Percentiles rank a stretch among this genome's conserved stretches.
These are phyloP conservation scores for Ellobius talpinus DNA, from an alignment of 2,113 vertebrate genomes.

Conservation along the genomic window DNA sequence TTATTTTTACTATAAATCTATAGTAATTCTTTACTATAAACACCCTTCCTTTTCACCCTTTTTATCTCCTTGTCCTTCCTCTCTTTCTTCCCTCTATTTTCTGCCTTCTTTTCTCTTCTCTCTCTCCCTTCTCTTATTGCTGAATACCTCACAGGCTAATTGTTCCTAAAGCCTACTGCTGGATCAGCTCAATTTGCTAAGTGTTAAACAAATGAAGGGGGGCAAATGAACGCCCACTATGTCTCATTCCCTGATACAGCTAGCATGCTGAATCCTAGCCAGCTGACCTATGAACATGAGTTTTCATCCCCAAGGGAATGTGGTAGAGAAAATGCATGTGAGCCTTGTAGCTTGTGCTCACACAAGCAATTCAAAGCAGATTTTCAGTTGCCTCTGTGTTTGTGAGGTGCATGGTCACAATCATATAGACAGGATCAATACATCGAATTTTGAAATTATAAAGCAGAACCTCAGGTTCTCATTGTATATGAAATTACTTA, in stretches of 20 bases:
- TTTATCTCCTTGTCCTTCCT: background rate
- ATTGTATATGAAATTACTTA: background rate
- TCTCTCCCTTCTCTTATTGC: background rate
- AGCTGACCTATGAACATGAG: constrained; percentile 36
- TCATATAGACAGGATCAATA: background rate
- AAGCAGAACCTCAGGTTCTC: background rate
- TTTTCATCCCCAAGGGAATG: constrained; percentile 46
- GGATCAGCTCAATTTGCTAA: constrained; percentile 37
- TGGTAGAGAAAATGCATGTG: constrained; percentile 33
- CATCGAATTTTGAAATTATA: constrained; percentile 1
- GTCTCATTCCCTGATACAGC: background rate
- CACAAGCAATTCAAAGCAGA: constrained; percentile 40
- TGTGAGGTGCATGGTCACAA: background rate
- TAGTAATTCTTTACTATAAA: background rate
- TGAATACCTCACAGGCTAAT: background rate
- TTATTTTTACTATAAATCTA: background rate
- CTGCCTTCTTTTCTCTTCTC: background rate
- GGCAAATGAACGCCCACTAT: constrained; percentile 22
- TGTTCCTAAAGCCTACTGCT: background rate
- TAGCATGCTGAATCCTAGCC: background rate
- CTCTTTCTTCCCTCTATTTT: background rate
- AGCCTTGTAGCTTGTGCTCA: background rate
- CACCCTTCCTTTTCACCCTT: background rate
- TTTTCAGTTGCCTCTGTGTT: background rate
- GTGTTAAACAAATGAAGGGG: constrained; percentile 57